Conservation (phyloP, 2,888 invertebrate species). For the Papilio gigon region DNA sequence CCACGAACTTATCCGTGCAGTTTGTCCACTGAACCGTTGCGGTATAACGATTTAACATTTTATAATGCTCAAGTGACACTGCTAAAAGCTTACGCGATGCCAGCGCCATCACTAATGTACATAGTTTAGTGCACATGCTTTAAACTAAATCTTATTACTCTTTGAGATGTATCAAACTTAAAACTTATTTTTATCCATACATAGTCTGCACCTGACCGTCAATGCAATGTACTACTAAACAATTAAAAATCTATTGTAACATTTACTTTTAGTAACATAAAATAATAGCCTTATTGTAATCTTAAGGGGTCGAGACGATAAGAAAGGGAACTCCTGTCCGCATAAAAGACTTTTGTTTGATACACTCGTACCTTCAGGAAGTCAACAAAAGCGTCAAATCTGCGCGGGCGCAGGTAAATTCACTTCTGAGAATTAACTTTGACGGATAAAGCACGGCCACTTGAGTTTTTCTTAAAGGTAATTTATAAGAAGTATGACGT, state of each 20-base stretch:
- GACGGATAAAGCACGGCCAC: slow-evolving; percentile 11
- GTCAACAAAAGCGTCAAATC: slow-evolving; percentile 17
- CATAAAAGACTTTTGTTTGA: slow-evolving; percentile 33
- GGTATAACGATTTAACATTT: slow-evolving; percentile 28
- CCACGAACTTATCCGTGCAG: slow-evolving; percentile 8
- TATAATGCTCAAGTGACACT: slow-evolving; percentile 18
- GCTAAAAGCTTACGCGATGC: slow-evolving; percentile 32
- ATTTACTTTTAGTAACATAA: neutral
- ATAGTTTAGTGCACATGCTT: slow-evolving; percentile 13
- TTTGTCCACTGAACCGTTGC: slow-evolving; percentile 11
- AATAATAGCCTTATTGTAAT: slow-evolving; percentile 30
- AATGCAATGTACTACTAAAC: neutral
- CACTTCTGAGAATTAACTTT: slow-evolving; percentile 35
- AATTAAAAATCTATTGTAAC: slow-evolving; percentile 11
- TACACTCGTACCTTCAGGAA: slow-evolving; percentile 26
- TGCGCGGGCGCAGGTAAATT: slow-evolving; percentile 27
- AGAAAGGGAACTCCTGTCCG: neutral
- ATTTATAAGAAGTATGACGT: slow-evolving; percentile 10
- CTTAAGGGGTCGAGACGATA: neutral
- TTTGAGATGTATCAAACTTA: neutral
- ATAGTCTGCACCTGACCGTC: neutral
- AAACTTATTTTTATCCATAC: neutral
- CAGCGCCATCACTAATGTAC: slow-evolving; percentile 1
- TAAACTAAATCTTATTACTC: slow-evolving; percentile 10
- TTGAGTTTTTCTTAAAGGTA: slow-evolving; percentile 22